Conservation (phyloP, 2,797 vertebrate species). For the Limosa lapponica region DNA sequence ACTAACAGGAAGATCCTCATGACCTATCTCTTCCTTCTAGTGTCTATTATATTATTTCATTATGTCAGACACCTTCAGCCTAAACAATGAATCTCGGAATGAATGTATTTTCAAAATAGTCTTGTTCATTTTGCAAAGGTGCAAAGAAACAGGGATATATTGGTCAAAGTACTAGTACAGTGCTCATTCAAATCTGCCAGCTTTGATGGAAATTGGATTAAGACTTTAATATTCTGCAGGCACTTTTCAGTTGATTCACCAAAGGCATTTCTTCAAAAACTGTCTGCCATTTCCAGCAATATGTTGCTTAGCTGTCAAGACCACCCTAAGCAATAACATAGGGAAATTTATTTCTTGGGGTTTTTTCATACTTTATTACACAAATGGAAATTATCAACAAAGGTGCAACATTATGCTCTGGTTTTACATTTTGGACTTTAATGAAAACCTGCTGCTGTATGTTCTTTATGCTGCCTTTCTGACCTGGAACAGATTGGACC, state of each 20-base stretch:
- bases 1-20: background rate
- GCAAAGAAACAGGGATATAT: background rate
- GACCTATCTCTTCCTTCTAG: background rate
- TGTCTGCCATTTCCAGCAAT: background rate
- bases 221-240: constrained; percentile 14
- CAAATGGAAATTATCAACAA: background rate
- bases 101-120: background rate
- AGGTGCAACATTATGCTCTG: background rate
- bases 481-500: background rate
- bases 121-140: background rate
- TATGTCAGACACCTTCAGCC: background rate
- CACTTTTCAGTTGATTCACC: background rate
- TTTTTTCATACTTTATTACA: background rate
- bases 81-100: background rate
- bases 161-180: background rate
- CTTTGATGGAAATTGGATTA: background rate
- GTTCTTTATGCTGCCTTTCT: background rate
- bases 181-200: background rate
- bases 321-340: background rate
- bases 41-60: background rate
- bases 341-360: background rate
- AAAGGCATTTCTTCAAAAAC: background rate
- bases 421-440: background rate
- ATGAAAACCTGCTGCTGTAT: background rate
- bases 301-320: constrained; percentile 14